A percentile compares a stretch with the other conserved stretches of the same genome.
Conservation (phyloP, 2,113 vertebrate species). For the Perccottus glenii region DNA sequence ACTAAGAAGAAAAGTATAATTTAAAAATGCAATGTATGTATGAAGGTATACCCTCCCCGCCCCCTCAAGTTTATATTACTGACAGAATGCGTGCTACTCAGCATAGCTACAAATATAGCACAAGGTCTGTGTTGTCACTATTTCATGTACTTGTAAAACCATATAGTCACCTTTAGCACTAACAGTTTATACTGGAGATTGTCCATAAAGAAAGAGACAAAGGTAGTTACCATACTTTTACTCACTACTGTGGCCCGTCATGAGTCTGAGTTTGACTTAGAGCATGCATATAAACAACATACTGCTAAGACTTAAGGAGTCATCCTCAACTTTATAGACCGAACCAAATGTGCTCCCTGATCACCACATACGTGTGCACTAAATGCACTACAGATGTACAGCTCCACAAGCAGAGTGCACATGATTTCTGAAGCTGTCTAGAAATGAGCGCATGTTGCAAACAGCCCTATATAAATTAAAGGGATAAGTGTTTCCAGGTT, state of each 20-base stretch:
- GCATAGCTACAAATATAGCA: too few relatives aligned
- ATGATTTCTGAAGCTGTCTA: constrained; percentile 35
- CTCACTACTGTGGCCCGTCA: background rate
- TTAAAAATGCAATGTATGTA: too few relatives aligned
- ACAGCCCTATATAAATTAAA: constrained; percentile 61
- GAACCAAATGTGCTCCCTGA: constrained; percentile 47
- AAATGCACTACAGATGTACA: constrained; percentile 67
- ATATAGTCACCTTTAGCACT: too few relatives aligned
- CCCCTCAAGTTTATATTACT: too few relatives aligned
- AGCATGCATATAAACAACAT: constrained; percentile 29
- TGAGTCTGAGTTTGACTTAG: constrained; percentile 1
- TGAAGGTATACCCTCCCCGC: too few relatives aligned
- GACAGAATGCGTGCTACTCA: too few relatives aligned
- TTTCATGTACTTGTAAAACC: too few relatives aligned
- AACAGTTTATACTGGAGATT: too few relatives aligned
- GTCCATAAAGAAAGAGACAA: too few relatives aligned
- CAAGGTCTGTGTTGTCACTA: too few relatives aligned
- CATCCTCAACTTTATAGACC: constrained; percentile 38
- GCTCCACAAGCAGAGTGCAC: constrained; percentile 51
- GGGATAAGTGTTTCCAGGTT: constrained; percentile 67
- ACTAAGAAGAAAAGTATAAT: too few relatives aligned
- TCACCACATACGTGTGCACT: constrained; percentile 41
- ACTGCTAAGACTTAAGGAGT: constrained; percentile 16
- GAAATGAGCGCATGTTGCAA: constrained; percentile 61
- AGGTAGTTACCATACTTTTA: too few relatives aligned